phyloP scores from a whole-genome alignment of 92 coral and sea anemone genomes.

The Galaxea fascicularis region DNA sequence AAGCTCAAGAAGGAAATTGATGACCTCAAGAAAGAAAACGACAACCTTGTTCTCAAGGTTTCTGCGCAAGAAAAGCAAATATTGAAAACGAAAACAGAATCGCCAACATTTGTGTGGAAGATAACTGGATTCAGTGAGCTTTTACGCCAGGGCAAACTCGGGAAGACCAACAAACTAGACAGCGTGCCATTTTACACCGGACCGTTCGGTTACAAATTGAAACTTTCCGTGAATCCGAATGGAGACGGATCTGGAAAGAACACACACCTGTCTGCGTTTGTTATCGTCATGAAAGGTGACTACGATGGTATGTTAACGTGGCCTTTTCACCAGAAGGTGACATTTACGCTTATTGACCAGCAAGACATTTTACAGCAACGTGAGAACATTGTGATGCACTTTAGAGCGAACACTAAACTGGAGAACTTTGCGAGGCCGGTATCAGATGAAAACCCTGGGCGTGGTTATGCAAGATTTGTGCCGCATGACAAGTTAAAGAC shows the following conservation, averaged over 20 bases:
- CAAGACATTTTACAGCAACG: slow-evolving; percentile 32
- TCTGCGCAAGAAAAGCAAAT: slow-evolving; percentile 35
- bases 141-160: slow-evolving; percentile 41
- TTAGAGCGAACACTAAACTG: slow-evolving; percentile 35
- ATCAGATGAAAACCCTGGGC: slow-evolving; percentile 39
- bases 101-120: slow-evolving; percentile 67
- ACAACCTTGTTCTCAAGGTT: slow-evolving; percentile 21
- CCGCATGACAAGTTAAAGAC: slow-evolving; percentile 51
- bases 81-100: background rate
- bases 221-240: slow-evolving; percentile 48
- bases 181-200: slow-evolving; percentile 65
- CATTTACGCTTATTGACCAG: slow-evolving; percentile 67
- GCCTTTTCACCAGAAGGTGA: slow-evolving; percentile 67
- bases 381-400: slow-evolving; percentile 45
- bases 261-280: slow-evolving; percentile 57
- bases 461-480: slow-evolving; percentile 45
- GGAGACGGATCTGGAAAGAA: slow-evolving; percentile 49
- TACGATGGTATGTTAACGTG: slow-evolving; percentile 72
- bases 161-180: slow-evolving; percentile 40
- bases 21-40: slow-evolving; percentile 48
- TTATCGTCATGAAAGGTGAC: slow-evolving; percentile 68
- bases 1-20: slow-evolving; percentile 32
- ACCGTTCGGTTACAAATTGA: slow-evolving; percentile 66
- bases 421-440: slow-evolving; percentile 63
- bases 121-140: slow-evolving; percentile 36